phyloP scores from a whole-genome alignment of 2,888 invertebrate species.

The Campopleginae sp. region DNA sequence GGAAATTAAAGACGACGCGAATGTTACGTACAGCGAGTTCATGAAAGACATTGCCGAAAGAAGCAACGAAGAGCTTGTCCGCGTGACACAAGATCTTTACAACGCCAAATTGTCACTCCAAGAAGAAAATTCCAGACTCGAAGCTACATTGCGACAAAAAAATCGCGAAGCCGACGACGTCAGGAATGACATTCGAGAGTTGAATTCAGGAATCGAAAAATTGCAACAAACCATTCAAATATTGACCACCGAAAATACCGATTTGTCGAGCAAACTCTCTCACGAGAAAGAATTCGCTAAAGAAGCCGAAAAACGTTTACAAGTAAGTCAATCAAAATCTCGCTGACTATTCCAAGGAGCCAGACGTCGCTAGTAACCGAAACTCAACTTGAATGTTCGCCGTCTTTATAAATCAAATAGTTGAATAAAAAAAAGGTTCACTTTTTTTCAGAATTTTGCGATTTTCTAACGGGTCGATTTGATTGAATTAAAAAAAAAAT shows the following conservation, averaged over 20 bases:
- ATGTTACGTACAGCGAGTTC: slow-evolving; percentile 56
- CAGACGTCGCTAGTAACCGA: too few species aligned
- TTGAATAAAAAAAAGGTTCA: too few species aligned
- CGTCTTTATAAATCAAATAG: too few species aligned
- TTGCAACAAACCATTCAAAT: slow-evolving; percentile 76
- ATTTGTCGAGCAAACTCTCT: slow-evolving; percentile 74
- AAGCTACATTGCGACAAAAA: slow-evolving; percentile 72
- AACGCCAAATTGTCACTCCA: slow-evolving; percentile 69
- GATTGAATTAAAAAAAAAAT: too few species aligned
- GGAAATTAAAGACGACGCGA: slow-evolving; percentile 43
- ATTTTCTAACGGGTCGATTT: too few species aligned
- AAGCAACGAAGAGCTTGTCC: slow-evolving; percentile 60
- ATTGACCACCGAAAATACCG: slow-evolving; percentile 79
- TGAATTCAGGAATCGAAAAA: slow-evolving; percentile 76
- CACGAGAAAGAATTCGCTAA: slow-evolving; percentile 71
- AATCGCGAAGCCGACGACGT: slow-evolving; percentile 77
- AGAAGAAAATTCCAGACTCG: slow-evolving; percentile 75
- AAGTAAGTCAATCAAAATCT: slow-evolving; percentile 60
- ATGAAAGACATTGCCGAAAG: slow-evolving; percentile 55
- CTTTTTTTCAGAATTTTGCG: too few species aligned
- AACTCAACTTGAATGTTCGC: too few species aligned
- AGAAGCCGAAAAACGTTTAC: slow-evolving; percentile 65
- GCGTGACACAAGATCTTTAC: slow-evolving; percentile 63
- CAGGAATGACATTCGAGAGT: slow-evolving; percentile 73
- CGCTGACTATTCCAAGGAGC: not conserved